These are phyloP conservation scores for Acromyrmex echinatior DNA, from an alignment of 1,140 invertebrate genomes.

Conservation along the genomic window DNA sequence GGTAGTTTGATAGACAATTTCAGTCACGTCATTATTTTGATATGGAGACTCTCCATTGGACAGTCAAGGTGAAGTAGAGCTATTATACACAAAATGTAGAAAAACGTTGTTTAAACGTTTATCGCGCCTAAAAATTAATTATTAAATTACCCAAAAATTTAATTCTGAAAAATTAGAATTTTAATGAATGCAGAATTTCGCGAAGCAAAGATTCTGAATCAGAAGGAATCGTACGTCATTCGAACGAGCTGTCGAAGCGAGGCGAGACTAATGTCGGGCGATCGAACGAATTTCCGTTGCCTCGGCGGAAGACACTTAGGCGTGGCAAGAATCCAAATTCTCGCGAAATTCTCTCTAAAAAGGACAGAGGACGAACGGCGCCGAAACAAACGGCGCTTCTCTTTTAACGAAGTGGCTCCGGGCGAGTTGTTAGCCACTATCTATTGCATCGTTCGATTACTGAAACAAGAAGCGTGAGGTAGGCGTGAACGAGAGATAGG, in stretches of 20 bases:
- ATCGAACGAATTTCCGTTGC: constrained; percentile 71
- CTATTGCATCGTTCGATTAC: constrained; percentile 38
- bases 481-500: constrained; percentile 21
- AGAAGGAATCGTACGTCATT: neutral
- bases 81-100: neutral
- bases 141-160: neutral
- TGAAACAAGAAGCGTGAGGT: constrained; percentile 18
- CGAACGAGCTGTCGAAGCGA: constrained; percentile 40
- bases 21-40: constrained; percentile 16
- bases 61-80: neutral
- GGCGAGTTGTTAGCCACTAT: constrained; percentile 27
- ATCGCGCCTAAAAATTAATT: neutral
- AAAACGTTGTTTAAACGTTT: neutral
- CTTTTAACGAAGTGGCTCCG: constrained; percentile 48
- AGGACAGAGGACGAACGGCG: constrained; percentile 13
- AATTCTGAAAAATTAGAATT: neutral
- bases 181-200: neutral
- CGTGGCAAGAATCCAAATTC: constrained; percentile 72
- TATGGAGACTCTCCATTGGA: neutral
- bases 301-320: constrained; percentile 65
- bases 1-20: constrained; percentile 20
- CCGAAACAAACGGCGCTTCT: constrained; percentile 40
- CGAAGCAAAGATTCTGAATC: neutral
- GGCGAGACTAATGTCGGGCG: constrained; percentile 67
- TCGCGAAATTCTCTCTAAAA: constrained; percentile 43